Base-by-base conservation (phyloP, 2,888 invertebrate genomes). In the Torymus tubicola region DNA sequence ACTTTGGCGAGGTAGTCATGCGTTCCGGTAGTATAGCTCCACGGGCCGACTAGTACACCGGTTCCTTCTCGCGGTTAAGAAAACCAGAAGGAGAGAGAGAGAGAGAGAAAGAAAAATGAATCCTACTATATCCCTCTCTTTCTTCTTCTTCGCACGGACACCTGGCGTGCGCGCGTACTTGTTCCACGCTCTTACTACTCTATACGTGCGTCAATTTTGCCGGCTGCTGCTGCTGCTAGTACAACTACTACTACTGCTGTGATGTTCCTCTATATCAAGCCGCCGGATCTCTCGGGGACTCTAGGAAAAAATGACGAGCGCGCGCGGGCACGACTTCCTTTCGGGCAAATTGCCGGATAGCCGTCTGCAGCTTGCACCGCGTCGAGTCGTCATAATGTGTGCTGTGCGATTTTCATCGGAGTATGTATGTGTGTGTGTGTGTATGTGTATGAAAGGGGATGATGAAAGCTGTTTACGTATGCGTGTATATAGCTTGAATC, bases 1-100 rank as follows among this genome's bases (percentile, higher is more conserved):
- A 86, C 85, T 86, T 85, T 85, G 81, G 80, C 81, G 82, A 79
- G 83, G 82, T 84, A 85, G 84, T 84, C 84, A 83, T 86, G 84
- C 85, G 84, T 84, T 58, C 68, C 61, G 58, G 75, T 72, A 72
- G 72, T 55, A 63, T n/a, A n/a, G n/a, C 24, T 24, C 24, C 24
- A 24, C 24, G 24, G 2, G 24, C 2, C 24, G 24, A 24, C 24
- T 24, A 24, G 24, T 24, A 24, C 24, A 24, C 24, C 42, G 71
- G 61, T 64, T 70, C 61, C 74, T 63, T 3, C 24, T 31, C 63
- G 75, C 74, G 74, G 69, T 64, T 65, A 63, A 53, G 31, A 65
- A 58, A 68, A n/a, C n/a, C 50, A 64, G 70, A 69, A 55, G 16
- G 31, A 21, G n/a, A 1, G 24, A 24, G 24, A 24, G 24, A 24